A percentile compares a stretch with the other conserved stretches of the same genome.
Evolutionary conservation across 2,888 invertebrate genomes (phyloP).

Genomic region (Operophtera brumata): DNA sequence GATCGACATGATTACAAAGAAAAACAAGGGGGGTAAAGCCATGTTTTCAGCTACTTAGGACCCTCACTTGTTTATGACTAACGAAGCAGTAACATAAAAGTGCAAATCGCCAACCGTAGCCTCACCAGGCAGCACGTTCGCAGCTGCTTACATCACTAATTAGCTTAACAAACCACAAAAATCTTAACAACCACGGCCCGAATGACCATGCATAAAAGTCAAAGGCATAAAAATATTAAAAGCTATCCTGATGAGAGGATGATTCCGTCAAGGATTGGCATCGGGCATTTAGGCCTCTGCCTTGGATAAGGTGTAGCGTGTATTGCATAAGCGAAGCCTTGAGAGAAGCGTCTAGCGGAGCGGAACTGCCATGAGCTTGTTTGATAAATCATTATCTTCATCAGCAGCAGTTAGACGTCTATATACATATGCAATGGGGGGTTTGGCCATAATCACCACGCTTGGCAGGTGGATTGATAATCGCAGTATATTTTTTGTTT

Average conservation of each 20-base stretch:
- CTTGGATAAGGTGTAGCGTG: background rate
- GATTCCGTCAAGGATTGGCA: conserved; percentile 29
- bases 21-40: too few species aligned
- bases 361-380: too few species aligned
- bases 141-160: conserved; percentile 39
- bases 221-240: conserved; percentile 36
- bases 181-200: conserved; percentile 31
- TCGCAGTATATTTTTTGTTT: too few species aligned
- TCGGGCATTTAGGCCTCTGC: conserved; percentile 14
- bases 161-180: conserved; percentile 45
- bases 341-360: background rate
- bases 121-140: conserved; percentile 13
- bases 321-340: conserved; percentile 10
- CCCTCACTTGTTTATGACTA: too few species aligned
- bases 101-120: background rate
- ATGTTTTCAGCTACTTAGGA: too few species aligned
- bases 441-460: too few species aligned
- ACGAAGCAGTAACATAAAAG: too few species aligned
- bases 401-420: too few species aligned
- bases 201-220: conserved; percentile 41
- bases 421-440: too few species aligned
- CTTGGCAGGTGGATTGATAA: too few species aligned
- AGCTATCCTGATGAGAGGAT: conserved; percentile 23
- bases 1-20: too few species aligned
- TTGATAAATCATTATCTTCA: too few species aligned